Base-by-base conservation (phyloP, 64 coral and sea anemone genomes). In the Dendrophyllia cribrosa region DNA sequence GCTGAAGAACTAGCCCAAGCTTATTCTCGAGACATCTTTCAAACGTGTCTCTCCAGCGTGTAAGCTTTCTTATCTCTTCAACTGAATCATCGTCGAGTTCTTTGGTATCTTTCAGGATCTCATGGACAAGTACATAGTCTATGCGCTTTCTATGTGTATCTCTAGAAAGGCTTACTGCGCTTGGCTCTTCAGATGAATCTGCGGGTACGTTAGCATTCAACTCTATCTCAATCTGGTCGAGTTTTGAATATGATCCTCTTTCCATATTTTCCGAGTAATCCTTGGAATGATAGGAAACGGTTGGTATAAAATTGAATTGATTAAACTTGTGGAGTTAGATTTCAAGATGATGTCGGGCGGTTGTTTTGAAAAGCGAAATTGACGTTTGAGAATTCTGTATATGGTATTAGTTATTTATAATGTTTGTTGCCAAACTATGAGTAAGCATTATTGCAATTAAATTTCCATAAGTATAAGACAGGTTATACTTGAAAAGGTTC, bases 101-200 rank as follows among this genome's bases (percentile, higher is more conserved):
- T 22, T 79, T 66, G 6, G 56, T 50, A 12, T 91, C 89, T 49
- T 43, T 77, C 19, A 9, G 17, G 7, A 8, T 58, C 25, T 91
- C 89, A 45, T 91, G 65, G 3, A 91, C 89, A 23, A 91, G 66
- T 1, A 91, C 77, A 23, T 91, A 91, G 62, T 91, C 89, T 48
- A 91, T 48, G 7, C 50, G 49, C 9, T 77, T 77, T 61, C 72
- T 79, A 5, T 91, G 11, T 17, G 61, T 49, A 24, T 23, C 66
- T 9, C 22, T 25, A 58, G 24, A 61, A 51, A 69, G 26, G 13
- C 50, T 34, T 25, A 52, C 17, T 26, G 22, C 45, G 62, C 51
- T 48, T 26, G 88, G 76, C 44, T 83, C 74, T 13, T 11, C 50
- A 2, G 6, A 6, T 9, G n/a, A 22, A 47, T 17, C 49, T 21